Evolutionary conservation across 2,113 vertebrate genomes (phyloP), one percentile per base, ranked within the genome.

Genomic region (Lipotes vexillifer): DNA sequence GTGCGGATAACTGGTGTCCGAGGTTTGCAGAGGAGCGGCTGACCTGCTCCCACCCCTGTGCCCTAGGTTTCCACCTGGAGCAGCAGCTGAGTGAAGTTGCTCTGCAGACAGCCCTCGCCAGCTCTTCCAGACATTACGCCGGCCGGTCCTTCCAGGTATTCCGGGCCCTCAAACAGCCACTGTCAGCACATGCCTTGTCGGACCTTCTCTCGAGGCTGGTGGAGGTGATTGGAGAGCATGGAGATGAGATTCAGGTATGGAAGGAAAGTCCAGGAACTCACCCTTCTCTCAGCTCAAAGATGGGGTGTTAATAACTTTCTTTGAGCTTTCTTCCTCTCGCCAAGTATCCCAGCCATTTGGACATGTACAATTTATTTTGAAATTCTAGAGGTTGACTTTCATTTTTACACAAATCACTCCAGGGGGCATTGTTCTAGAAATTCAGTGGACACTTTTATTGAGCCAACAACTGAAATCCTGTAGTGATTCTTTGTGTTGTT

Each of bases 111-210:
- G 99, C 99, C 20, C 99, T 99, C 8, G 99, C 99, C 94, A 99
- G 99, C 98, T 99, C 99, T 13, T 99, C 99, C 0, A 99, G 99
- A 31, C 99, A 99, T 98, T 99, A 99, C 0, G 99, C 99, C 0
- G 99, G 99, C 6, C 99, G 99, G 41, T 99, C 99, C 85, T 99
- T 99, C 98, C 99, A 99, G 98, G 99, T 99, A 97, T 99, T 99
- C 97, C 98, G 99, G 93, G 99, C 99, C 9, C 99, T 99, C 88
- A 99, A 99, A 85, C 99, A 99, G 90, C 99, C 99, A 0, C 99
- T 99, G 81, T 99, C 99, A 78, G 99, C 99, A 55, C 99, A 99
- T 0, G 99, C 99, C 0, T 98, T 99, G 63, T 99, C 99, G 31
- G 99, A 99, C 98, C 98, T 99, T 94, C 99, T 99, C 27, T 99